Conservation (phyloP, 2,888 invertebrate genomes). For the Eulithis testata region DNA sequence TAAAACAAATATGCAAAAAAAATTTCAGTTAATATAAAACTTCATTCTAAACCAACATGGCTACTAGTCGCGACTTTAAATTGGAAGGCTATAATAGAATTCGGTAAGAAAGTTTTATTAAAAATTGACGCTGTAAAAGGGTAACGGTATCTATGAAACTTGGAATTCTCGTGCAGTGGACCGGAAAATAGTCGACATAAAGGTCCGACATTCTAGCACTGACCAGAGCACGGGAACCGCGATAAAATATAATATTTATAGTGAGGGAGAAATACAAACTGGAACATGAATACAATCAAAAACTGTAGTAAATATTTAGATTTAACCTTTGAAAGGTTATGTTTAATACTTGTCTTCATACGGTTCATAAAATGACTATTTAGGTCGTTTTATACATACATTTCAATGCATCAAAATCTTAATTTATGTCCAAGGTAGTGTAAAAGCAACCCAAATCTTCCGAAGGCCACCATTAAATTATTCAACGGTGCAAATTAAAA, state of each 20-base stretch:
- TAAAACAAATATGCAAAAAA: too few species aligned
- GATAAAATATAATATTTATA: slow-evolving; percentile 65
- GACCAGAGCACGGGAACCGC: slow-evolving; percentile 66
- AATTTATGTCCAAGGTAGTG: background rate
- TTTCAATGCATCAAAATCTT: background rate
- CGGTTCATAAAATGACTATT: too few species aligned
- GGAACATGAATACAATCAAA: background rate
- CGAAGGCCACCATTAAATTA: slow-evolving; percentile 20
- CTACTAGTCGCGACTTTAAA: slow-evolving; percentile 3
- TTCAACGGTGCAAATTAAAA: slow-evolving; percentile 33
- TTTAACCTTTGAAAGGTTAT: too few species aligned
- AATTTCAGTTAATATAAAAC: too few species aligned
- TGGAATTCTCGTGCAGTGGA: slow-evolving; percentile 73
- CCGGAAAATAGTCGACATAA: slow-evolving; percentile 82
- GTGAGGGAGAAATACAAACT: slow-evolving; percentile 15
- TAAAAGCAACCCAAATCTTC: background rate
- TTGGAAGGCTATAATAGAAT: slow-evolving; percentile 25
- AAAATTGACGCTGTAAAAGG: slow-evolving; percentile 70
- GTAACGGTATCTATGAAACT: slow-evolving; percentile 65
- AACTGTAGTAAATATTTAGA: background rate
- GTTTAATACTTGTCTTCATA: too few species aligned
- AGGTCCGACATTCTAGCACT: slow-evolving; percentile 72
- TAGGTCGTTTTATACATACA: background rate
- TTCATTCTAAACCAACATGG: too few species aligned
- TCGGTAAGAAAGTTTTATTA: slow-evolving; percentile 49